Evolutionary conservation across 2,113 vertebrate genomes (phyloP).

Genomic region (Dipodomys merriami): DNA sequence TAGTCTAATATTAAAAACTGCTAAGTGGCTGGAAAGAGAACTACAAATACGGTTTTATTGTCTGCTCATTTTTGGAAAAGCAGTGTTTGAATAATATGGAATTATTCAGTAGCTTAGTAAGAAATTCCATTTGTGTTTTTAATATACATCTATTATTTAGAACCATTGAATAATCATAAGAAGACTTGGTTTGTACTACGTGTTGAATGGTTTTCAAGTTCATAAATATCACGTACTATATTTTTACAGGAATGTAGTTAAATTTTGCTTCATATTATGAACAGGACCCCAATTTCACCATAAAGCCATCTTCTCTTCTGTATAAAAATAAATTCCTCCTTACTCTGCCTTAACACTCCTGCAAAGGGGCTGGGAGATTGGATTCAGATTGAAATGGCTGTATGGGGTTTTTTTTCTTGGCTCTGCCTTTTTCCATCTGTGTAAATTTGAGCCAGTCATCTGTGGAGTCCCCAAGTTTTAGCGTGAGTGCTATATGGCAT

Average conservation of each 20-base stretch:
- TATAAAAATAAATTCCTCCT: slow-evolving; percentile 16
- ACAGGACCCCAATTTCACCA: background rate
- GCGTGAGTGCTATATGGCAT: background rate
- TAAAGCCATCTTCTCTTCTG: background rate
- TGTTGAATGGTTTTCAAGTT: slow-evolving; percentile 54
- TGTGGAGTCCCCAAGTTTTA: background rate
- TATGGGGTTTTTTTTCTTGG: background rate
- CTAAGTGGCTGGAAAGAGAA: slow-evolving; percentile 70
- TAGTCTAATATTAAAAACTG: slow-evolving; percentile 62
- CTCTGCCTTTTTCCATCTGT: background rate
- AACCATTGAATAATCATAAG: background rate
- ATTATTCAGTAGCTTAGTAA: slow-evolving; percentile 75
- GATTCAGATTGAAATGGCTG: background rate
- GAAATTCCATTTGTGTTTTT: slow-evolving; percentile 56
- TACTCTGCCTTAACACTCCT: background rate
- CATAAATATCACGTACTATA: background rate
- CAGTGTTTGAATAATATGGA: slow-evolving; percentile 61
- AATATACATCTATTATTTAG: slow-evolving; percentile 34
- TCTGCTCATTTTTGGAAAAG: slow-evolving; percentile 64
- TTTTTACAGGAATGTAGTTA: slow-evolving; percentile 58
- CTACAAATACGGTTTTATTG: slow-evolving; percentile 69
- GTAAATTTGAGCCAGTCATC: background rate
- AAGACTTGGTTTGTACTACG: background rate
- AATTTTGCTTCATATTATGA: slow-evolving; percentile 19
- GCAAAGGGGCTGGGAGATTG: background rate